Evolutionary conservation across 2,113 vertebrate species (phyloP), one percentile per base, ranked within the genome.

Genomic region (Datnioides undecimradiatus): DNA sequence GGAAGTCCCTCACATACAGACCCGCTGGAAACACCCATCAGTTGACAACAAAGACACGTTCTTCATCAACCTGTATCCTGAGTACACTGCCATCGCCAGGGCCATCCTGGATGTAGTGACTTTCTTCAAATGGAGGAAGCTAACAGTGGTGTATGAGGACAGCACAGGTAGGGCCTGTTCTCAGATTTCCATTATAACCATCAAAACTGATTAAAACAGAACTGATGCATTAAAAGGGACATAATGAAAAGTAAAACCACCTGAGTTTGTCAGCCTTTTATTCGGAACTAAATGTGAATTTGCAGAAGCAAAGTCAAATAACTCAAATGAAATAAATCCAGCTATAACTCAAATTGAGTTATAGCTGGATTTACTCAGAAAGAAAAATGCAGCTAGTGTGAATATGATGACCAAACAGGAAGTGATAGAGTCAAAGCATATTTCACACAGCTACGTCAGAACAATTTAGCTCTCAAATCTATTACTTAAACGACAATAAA

Each of bases 1-100:
- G 23, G 98, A 99, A 90, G 98, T 99, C 70, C 98, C 98, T 0
- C 98, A 99, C 89, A 97, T 99, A 84, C 98, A 99, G 93, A 99
- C 97, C 0, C 96, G 95, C 66, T 99, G 98, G 98, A 98, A 98
- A 80, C 97, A 98, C 86, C 97, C 97, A 0, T 95, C 96, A 0
- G 96, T 96, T 89, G 97, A 98, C 94, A 97, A 96, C 93, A 97
- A 95, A 77, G 98, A 99, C 66, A 94, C 96, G 0, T 99, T 98
- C 93, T 99, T 97, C 91, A 97, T 99, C 93, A 99, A 99, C 93
- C 96, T 99, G 27, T 97, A 96, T 73, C 98, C 98, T 0, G 98
- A 99, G 89, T 98, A 98, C 74, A 93, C 95, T 0, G 96, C 98
- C 69, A 96, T 99, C 89, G 98, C 98, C 89, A 93, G 96, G 48